Conservation (phyloP, 2,113 vertebrate species). For the Misgurnus anguillicaudatus region DNA sequence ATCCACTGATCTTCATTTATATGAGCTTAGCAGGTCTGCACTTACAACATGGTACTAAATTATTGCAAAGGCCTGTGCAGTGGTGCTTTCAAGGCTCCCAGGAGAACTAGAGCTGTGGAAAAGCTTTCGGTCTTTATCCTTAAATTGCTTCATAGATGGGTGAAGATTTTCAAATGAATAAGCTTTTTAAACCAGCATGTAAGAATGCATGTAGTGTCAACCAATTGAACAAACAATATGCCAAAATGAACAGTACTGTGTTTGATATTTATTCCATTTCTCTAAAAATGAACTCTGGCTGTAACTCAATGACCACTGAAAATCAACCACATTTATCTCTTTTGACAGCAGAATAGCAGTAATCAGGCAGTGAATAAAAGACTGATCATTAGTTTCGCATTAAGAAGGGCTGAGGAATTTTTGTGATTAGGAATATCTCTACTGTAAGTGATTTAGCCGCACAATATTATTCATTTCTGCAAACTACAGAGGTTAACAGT, state of each 20-base stretch:
- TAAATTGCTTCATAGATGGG: not conserved
- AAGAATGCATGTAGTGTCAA: not conserved
- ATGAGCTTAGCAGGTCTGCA: not conserved
- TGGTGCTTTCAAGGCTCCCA: constrained; percentile 2
- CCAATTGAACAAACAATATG: not conserved
- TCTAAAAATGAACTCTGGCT: no score
- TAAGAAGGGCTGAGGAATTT: not conserved
- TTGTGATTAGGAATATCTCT: not conserved
- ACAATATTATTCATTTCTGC: constrained; percentile 3
- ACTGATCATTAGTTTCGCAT: constrained; percentile 16
- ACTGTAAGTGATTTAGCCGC: constrained; percentile 2
- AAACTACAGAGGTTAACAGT: constrained; percentile 8
- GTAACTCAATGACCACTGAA: not conserved
- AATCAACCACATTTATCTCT: not conserved
- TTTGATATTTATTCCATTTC: not conserved
- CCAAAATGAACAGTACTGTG: not conserved
- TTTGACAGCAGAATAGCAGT: not conserved
- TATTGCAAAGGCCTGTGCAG: not conserved
- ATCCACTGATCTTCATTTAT: not conserved
- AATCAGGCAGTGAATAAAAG: not conserved
- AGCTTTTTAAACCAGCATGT: not conserved
- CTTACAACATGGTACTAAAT: not conserved
- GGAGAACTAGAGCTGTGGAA: not conserved
- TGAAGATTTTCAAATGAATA: not conserved
- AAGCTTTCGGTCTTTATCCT: constrained; percentile 5